Conservation (phyloP, 2,888 invertebrate species). For the Euproctis similis region DNA sequence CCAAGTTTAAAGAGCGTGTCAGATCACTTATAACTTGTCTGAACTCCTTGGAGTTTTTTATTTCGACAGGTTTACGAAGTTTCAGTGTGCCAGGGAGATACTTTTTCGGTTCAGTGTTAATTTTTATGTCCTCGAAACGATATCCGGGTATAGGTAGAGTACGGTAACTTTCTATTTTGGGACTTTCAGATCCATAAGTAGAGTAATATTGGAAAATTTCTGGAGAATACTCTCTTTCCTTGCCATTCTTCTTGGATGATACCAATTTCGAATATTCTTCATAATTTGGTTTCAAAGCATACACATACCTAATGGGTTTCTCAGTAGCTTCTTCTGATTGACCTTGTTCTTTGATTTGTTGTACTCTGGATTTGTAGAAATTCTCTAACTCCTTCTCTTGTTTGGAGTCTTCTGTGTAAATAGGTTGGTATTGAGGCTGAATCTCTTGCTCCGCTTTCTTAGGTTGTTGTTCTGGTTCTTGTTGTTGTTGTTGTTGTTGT, state of each 20-base stretch:
- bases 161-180: constrained; percentile 12
- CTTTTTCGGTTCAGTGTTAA: not conserved
- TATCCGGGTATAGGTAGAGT: constrained; percentile 10
- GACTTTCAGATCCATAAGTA: constrained; percentile 16
- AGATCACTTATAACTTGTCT: not conserved
- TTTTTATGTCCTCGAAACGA: constrained; percentile 1
- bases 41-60: not conserved
- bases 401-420: constrained; percentile 10
- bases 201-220: constrained; percentile 24
- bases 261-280: constrained; percentile 8
- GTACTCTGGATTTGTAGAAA: constrained; percentile 16
- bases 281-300: constrained; percentile 8
- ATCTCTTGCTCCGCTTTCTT: constrained; percentile 5
- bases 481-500: constrained; percentile 14
- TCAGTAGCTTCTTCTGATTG: constrained; percentile 16
- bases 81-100: constrained; percentile 1
- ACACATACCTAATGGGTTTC: constrained; percentile 12
- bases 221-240: constrained; percentile 9
- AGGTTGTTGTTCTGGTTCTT: constrained; percentile 12
- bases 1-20: not conserved
- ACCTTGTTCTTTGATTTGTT: constrained; percentile 13
- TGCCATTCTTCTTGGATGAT: constrained; percentile 16
- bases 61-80: not conserved
- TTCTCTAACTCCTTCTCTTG: constrained; percentile 9
- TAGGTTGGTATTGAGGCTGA: constrained; percentile 6